Evolutionary conservation across 2,113 vertebrate genomes (phyloP), one percentile per base, ranked within the genome.

Genomic region (Engraulis encrasicolus): DNA sequence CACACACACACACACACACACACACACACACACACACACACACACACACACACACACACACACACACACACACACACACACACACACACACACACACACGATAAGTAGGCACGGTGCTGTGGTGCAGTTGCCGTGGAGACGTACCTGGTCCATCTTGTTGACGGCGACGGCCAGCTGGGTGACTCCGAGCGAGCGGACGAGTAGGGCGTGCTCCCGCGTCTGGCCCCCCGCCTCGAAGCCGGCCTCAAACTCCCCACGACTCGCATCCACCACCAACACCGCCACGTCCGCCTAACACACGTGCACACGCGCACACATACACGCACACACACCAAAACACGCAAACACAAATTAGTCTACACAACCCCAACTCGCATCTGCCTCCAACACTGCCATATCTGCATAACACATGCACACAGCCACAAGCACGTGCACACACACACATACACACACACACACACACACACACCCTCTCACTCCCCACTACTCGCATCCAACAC

Each of bases 111-210:
- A 2, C n/a, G 18, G 50, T 58, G 19, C 27, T 66, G 82, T n/a
- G n/a, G n/a, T n/a, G n/a, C n/a, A n/a, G 84, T 84, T 50, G 36
- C 37, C 40, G 77, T 80, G 78, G 84, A 82, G 83, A 85, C 87
- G 40, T 95, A 99, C 98, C 97, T 99, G 98, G 91, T 99, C 98
- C 98, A 99, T 99, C 92, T 99, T 99, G 93, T 99, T 99, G 91
- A 99, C 94, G 6, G 97, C 97, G 84, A 99, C 97, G 54, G 96
- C 97, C 78, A 99, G 94, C 88, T 99, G 98, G 1, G 98, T 99
- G 87, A 99, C 98, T n/a, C 98, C 97, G 6, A 99, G 96, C 79
- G 98, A 99, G 0, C 98, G 96, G 82, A 99, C 98, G 89, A 99
- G 89, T 52, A 99, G 92, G n/a, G 96, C 98, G 79, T 99, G 98